Percentiles rank a stretch among this genome's conserved stretches.
These are phyloP conservation scores for Gallinago stenura DNA, from an alignment of 2,797 vertebrate species.

Conservation along the genomic window DNA sequence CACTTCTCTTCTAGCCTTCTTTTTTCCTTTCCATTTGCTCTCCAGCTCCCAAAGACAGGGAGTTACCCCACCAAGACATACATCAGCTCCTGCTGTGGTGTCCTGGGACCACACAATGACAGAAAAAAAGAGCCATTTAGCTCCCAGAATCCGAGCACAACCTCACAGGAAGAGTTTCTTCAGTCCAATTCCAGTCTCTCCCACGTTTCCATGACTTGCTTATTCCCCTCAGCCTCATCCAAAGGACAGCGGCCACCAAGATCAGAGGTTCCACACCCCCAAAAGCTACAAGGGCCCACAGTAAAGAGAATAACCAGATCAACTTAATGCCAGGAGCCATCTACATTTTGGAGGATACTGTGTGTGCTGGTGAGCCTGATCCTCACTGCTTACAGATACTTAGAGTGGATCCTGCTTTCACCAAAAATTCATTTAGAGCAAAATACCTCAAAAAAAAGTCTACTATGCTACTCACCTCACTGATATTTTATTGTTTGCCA, in stretches of 20 bases:
- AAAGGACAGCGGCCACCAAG: not conserved
- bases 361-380: not conserved
- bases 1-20: not conserved
- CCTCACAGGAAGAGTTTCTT: too few species aligned
- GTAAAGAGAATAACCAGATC: not conserved
- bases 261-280: not conserved
- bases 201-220: not conserved
- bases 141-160: fast-evolving
- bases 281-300: not conserved
- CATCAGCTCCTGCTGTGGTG: not conserved
- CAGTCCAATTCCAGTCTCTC: not conserved
- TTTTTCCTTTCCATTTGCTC: not conserved
- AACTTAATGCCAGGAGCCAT: not conserved
- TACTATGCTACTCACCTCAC: not conserved
- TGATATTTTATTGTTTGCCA: not conserved
- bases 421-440: not conserved
- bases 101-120: fast-evolving
- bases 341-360: not conserved
- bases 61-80: not conserved
- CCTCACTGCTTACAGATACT: not conserved
- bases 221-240: not conserved
- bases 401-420: not conserved
- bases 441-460: not conserved
- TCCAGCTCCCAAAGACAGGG: not conserved
- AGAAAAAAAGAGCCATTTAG: not conserved